Evolutionary conservation across 2,888 invertebrate species (phyloP).

Genomic region (Sminthurinus aureus): DNA sequence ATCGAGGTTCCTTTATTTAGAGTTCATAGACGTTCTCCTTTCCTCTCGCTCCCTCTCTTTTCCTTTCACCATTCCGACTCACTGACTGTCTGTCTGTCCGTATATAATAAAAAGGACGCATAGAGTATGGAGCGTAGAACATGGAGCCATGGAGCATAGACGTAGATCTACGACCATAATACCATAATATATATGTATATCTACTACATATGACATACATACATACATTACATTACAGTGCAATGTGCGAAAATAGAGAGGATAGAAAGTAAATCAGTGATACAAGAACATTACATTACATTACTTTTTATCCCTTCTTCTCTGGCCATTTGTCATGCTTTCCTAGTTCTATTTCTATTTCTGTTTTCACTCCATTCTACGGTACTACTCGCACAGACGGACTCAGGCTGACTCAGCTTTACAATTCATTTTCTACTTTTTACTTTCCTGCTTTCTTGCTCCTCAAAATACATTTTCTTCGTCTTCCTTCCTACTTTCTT

Average conservation of each 20-base stretch:
- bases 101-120: too few species aligned
- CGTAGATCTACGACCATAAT: too few species aligned
- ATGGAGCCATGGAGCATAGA: too few species aligned
- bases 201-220: too few species aligned
- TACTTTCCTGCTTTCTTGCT: not conserved
- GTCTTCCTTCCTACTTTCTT: not conserved
- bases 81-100: not conserved
- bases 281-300: not conserved
- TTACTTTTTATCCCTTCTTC: not conserved
- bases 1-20: too few species aligned
- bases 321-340: slow-evolving; percentile 12
- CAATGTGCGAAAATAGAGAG: too few species aligned
- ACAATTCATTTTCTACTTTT: not conserved
- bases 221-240: too few species aligned
- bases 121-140: too few species aligned
- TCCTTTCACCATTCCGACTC: not conserved
- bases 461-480: not conserved
- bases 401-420: not conserved
- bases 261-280: not conserved
- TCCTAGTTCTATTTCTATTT: not conserved
- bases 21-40: not conserved
- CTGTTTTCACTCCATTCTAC: not conserved
- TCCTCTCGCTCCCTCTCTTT: not conserved
- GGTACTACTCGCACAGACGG: not conserved
- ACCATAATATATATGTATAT: too few species aligned